Conservation (phyloP, 2,888 invertebrate genomes). For the Palloptera scutellata region DNA sequence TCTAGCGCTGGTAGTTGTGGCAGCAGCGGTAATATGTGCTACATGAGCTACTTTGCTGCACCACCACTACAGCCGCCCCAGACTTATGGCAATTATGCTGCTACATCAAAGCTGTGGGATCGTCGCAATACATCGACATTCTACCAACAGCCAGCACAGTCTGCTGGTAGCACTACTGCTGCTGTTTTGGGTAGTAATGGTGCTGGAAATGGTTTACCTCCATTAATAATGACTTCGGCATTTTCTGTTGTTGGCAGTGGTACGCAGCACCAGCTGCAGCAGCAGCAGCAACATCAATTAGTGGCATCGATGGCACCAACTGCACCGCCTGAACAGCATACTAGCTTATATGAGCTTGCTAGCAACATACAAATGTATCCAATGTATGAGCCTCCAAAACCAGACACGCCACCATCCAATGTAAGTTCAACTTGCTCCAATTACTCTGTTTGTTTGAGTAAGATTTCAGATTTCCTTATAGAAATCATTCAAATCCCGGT, state of each 20-base stretch:
- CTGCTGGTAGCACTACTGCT: no score
- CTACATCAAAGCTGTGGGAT: slow-evolving; percentile 53
- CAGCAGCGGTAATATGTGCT: slow-evolving; percentile 15
- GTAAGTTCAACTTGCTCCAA: slow-evolving; percentile 40
- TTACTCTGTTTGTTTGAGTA: no score
- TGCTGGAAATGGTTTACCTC: slow-evolving; percentile 26
- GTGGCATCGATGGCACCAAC: slow-evolving; percentile 16
- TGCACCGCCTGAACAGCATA: slow-evolving; percentile 7
- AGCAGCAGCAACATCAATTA: neutral
- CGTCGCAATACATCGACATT: slow-evolving; percentile 49
- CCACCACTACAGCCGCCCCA: neutral
- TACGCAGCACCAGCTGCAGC: slow-evolving; percentile 11
- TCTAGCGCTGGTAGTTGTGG: slow-evolving; percentile 39
- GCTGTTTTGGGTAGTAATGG: slow-evolving; percentile 17
- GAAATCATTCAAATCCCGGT: no score
- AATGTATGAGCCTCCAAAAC: slow-evolving; percentile 58
- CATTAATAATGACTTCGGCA: slow-evolving; percentile 28
- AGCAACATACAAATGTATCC: slow-evolving; percentile 50
- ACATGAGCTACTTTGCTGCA: slow-evolving; percentile 17
- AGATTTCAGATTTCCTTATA: neutral
- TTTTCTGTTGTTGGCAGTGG: neutral
- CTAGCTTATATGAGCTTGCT: slow-evolving; percentile 49
- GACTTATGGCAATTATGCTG: slow-evolving; percentile 29
- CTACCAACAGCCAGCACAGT: slow-evolving; percentile 40
- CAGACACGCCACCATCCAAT: slow-evolving; percentile 57